Evolutionary conservation across 2,113 vertebrate genomes (phyloP), one percentile per base, ranked within the genome.

Genomic region (Origma solitaria): DNA sequence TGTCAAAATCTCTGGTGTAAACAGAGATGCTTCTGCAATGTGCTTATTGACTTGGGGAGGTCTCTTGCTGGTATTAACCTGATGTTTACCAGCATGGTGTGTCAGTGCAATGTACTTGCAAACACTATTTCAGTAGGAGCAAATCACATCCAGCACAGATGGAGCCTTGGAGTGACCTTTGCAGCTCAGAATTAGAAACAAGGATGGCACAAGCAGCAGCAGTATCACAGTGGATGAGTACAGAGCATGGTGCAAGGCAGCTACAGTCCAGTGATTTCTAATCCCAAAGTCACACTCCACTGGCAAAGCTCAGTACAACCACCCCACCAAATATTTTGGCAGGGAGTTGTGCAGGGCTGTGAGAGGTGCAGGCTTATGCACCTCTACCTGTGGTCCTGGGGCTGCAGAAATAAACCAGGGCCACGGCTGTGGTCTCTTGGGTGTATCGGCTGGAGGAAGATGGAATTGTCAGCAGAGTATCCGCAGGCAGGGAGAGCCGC

Each of bases 101-200:
- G 42, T 69, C 76, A 62, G 30, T 83, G 13, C 35, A 16, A 7
- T 17, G 42, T 64, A 30, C 45, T 80, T n/a, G 38, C 20, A 79
- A 79, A 90, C 58, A 65, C 31, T 42, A 4, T 20, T 80, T 47
- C 75, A 81, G 45, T 12, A 66, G 38, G 20, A 66, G 20, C 27
- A 83, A 93, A 73, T 69, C 50, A 50, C 64, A 57, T 81, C 38
- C 51, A 77, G 53, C 54, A 27, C 56, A 79, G 72, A 82, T 33
- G 33, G 54, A 94, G 38, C 50, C 47, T 93, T 51, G 60, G 33
- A 88, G n/a, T 58, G 71, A 90, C 82, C n/a, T 86, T 96, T 72
- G 31, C 30, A 56, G 47, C 4, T 82, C 66, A 88, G 82, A 83
- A 61, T 73, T 71, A 78, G 58, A 77, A 86, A 64, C 1, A 4